Conservation (phyloP, 2,113 vertebrate genomes). For the Ptychochromis oligacanthus region DNA sequence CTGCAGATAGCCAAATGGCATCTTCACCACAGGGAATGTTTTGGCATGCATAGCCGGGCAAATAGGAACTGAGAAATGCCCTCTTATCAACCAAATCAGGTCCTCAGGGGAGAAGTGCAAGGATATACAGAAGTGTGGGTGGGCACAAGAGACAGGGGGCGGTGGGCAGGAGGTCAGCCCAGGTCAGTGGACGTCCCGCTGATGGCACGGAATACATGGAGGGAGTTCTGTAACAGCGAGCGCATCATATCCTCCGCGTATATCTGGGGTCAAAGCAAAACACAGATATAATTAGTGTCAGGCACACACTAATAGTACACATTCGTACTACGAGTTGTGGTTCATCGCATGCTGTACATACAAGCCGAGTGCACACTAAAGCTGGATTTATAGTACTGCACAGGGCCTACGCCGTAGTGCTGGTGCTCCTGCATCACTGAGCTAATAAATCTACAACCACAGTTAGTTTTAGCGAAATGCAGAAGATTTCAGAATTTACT, state of each 20-base stretch:
- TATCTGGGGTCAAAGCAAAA: slow-evolving; percentile 78
- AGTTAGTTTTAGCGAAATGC: background rate
- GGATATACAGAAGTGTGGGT: background rate
- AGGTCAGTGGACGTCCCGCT: slow-evolving; percentile 88
- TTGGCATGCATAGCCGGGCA: slow-evolving; percentile 8
- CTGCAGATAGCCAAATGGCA: background rate
- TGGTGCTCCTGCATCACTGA: background rate
- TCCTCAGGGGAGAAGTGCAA: background rate
- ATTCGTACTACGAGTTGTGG: background rate
- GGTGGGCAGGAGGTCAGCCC: slow-evolving; percentile 65
- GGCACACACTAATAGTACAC: background rate
- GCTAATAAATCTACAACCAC: background rate
- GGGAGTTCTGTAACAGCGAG: slow-evolving; percentile 89
- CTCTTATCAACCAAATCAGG: background rate
- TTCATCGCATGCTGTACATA: background rate
- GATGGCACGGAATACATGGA: slow-evolving; percentile 95
- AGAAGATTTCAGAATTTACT: background rate
- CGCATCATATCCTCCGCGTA: slow-evolving; percentile 91
- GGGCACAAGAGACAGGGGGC: background rate
- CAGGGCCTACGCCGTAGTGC: background rate
- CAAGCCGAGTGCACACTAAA: background rate
- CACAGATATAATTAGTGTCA: background rate
- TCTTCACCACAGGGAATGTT: background rate
- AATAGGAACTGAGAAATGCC: background rate
- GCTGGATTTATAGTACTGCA: background rate